Evolutionary conservation across 1,140 invertebrate genomes (phyloP).

Genomic region (Charaxes varanes): DNA sequence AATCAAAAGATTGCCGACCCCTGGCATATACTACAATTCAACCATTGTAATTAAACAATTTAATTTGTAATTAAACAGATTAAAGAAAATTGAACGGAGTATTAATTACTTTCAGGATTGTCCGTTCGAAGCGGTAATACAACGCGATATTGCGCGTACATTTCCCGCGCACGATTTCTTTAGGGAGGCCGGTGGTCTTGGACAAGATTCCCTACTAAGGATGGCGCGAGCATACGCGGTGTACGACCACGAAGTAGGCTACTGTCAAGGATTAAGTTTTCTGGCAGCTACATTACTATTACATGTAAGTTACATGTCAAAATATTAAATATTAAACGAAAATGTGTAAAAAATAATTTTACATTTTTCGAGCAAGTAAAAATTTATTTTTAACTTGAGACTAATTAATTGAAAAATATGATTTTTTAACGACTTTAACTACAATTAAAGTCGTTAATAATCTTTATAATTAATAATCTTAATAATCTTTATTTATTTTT

Average conservation of each 20-base stretch:
- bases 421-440: no score
- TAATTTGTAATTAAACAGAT: neutral
- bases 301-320: constrained; percentile 85
- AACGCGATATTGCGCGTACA: constrained; percentile 96
- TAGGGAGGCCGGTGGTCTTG: constrained; percentile 90
- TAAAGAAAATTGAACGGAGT: neutral
- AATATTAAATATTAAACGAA: no score
- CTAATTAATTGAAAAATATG: no score
- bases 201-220: constrained; percentile 96
- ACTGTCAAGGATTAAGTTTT: constrained; percentile 99
- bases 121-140: constrained; percentile 92
- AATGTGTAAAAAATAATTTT: no score
- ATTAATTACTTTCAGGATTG: constrained; percentile 83
- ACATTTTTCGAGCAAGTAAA: constrained; percentile 1
- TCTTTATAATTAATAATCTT: no score
- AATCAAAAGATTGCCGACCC: no score
- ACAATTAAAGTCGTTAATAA: no score
- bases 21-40: neutral
- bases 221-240: constrained; percentile 98
- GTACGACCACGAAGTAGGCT: constrained; percentile 97
- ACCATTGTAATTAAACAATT: neutral
- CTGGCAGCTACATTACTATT: constrained; percentile 94
- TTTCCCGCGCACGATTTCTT: constrained; percentile 99
- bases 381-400: no score
- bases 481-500: no score